Percentiles rank a stretch among this genome's conserved stretches.
Evolutionary conservation across 2,113 vertebrate genomes (phyloP).

Genomic region (Chlamydotis undulata): DNA sequence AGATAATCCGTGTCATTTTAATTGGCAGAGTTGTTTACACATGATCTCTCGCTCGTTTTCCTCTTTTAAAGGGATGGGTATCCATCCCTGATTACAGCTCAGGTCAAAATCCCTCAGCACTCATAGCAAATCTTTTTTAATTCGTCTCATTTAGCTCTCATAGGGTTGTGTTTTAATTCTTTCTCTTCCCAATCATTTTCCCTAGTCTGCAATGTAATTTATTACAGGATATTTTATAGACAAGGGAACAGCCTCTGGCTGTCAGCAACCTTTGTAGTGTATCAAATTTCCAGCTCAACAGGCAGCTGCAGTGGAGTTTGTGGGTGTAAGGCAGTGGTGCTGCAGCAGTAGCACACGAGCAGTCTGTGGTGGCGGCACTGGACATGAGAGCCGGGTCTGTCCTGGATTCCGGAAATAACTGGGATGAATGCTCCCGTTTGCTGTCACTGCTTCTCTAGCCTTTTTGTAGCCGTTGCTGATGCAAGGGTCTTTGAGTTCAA

Average conservation of each 20-base stretch:
- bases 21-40: conserved; percentile 63
- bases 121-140: conserved; percentile 66
- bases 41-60: conserved; percentile 49
- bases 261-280: conserved; percentile 23
- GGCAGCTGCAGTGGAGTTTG: conserved; percentile 3
- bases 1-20: conserved; percentile 58
- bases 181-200: conserved; percentile 13
- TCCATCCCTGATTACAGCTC: conserved; percentile 54
- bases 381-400: neutral
- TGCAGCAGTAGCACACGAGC: neutral
- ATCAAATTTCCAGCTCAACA: conserved; percentile 39
- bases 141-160: conserved; percentile 65
- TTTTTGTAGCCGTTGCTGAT: neutral
- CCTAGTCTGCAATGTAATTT: conserved; percentile 41
- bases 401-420: neutral
- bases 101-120: conserved; percentile 67
- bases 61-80: conserved; percentile 25
- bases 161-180: conserved; percentile 53
- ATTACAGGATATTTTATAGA: conserved; percentile 45
- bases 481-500: neutral
- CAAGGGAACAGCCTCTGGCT: conserved; percentile 33
- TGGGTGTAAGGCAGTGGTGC: neutral
- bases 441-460: neutral
- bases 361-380: fast-evolving
- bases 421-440: neutral